Evolutionary conservation across 1,140 invertebrate species (phyloP).

Genomic region (Brachionus koreanus): DNA sequence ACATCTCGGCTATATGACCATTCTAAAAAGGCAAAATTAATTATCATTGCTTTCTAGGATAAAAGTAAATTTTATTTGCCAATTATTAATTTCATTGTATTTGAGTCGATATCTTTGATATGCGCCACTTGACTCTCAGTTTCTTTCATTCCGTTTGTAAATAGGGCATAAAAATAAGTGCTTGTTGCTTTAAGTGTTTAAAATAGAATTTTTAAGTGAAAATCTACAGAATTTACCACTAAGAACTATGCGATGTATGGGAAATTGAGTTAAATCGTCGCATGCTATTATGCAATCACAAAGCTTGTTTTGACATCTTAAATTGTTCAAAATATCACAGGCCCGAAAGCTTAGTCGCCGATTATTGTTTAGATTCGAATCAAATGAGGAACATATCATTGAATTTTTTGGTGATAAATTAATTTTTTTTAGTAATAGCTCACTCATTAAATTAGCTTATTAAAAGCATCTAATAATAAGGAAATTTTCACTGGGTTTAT

Average conservation of each 20-base stretch:
- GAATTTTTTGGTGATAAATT: neutral
- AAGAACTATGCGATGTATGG: constrained; percentile 38
- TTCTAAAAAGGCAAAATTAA: neutral
- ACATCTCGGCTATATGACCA: constrained; percentile 44
- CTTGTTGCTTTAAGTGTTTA: neutral
- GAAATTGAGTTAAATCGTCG: constrained; percentile 28
- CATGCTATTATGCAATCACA: constrained; percentile 35
- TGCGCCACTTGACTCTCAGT: neutral
- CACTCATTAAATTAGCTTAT: neutral
- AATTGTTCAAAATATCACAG: constrained; percentile 26
- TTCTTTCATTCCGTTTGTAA: constrained; percentile 39
- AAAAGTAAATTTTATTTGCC: neutral
- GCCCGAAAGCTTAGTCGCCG: neutral
- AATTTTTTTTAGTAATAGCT: neutral
- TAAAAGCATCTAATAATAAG: neutral
- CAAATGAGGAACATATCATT: neutral
- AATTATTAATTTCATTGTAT: constrained; percentile 6
- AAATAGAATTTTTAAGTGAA: neutral
- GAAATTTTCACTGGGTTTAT: neutral
- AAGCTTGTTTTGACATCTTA: constrained; percentile 33
- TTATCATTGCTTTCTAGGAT: neutral
- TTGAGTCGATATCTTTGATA: neutral
- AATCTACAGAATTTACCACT: neutral
- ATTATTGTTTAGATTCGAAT: neutral
- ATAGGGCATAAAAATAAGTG: constrained; percentile 25